These are phyloP conservation scores for Eunapius fragilis DNA, from an alignment of 37 sponge, comb jelly and placozoan genomes.

Conservation along the genomic window DNA sequence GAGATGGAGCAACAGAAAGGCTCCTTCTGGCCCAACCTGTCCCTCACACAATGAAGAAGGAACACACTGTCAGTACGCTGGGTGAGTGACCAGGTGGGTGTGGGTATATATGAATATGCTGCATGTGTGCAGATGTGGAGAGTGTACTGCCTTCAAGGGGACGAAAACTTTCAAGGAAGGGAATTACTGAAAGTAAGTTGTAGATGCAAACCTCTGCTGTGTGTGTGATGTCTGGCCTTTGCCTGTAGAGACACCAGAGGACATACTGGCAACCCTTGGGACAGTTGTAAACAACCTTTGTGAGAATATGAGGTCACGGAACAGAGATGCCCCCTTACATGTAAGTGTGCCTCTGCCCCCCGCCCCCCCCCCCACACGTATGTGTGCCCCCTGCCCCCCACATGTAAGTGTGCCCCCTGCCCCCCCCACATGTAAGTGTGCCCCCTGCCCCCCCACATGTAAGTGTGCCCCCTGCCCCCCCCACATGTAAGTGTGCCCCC, in stretches of 20 bases:
- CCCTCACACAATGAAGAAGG: constrained; percentile 35
- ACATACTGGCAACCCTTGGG: background rate
- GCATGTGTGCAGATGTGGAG: constrained; percentile 44
- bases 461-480: too few species aligned
- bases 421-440: too few species aligned
- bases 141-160: constrained; percentile 32
- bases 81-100: background rate
- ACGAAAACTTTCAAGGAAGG: constrained; percentile 33
- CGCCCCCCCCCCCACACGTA: too few species aligned
- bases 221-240: background rate
- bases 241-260: background rate
- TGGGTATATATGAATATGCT: background rate
- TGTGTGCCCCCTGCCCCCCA: too few species aligned
- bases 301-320: background rate
- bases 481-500: too few species aligned
- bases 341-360: too few species aligned
- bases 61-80: constrained; percentile 35
- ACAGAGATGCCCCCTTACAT: constrained; percentile 1
- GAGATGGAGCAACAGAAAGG: constrained; percentile 85
- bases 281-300: constrained; percentile 2
- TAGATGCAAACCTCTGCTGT: too few species aligned
- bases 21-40: constrained; percentile 81
- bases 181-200: constrained; percentile 42
- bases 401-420: too few species aligned
- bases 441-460: too few species aligned